phyloP scores from a whole-genome alignment of 2,888 invertebrate species.

The Seira ritae region DNA sequence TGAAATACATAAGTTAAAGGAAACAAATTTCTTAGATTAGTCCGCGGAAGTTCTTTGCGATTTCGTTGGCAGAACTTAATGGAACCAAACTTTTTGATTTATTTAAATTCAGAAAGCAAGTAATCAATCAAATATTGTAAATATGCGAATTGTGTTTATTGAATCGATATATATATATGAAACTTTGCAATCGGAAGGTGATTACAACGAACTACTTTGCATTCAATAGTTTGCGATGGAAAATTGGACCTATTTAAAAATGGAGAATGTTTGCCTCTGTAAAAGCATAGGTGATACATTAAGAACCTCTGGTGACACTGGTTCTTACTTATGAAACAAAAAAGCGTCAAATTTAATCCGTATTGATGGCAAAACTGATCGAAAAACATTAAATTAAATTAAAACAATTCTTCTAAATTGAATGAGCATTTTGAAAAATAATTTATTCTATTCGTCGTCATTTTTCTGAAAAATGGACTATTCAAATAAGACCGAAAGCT shows the following conservation, averaged over 20 bases:
- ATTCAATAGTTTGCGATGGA: no score
- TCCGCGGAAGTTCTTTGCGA: neutral
- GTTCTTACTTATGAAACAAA: neutral
- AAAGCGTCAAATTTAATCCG: neutral
- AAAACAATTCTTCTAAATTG: no score
- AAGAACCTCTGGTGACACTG: neutral
- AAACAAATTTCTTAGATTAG: neutral
- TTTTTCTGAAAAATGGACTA: neutral
- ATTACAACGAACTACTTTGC: no score
- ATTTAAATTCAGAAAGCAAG: no score
- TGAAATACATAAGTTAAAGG: neutral
- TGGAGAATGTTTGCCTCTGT: neutral
- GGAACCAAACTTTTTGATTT: no score
- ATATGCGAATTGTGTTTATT: neutral
- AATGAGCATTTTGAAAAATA: neutral
- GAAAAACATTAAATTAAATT: no score
- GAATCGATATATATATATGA: neutral
- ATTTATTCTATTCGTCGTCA: neutral
- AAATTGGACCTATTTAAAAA: neutral
- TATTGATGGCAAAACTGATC: neutral
- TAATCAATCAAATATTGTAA: neutral
- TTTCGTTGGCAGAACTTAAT: neutral
- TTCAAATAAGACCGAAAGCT: neutral
- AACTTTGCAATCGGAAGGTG: neutral
- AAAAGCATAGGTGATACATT: neutral